phyloP scores from a whole-genome alignment of 2,888 invertebrate genomes.

The Eustalomyia histrio region DNA sequence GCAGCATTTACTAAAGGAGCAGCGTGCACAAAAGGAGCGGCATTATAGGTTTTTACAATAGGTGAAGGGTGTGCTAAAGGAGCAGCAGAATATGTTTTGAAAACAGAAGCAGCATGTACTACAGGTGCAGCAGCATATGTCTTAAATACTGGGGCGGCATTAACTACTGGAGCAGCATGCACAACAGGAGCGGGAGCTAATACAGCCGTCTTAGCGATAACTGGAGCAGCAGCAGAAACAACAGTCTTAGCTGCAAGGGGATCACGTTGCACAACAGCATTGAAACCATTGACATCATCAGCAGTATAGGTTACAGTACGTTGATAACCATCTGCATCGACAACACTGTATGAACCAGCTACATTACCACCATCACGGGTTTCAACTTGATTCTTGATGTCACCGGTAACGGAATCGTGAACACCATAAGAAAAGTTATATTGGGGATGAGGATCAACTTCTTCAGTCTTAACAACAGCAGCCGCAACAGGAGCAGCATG shows the following conservation, averaged over 20 bases:
- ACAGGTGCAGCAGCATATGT: slow-evolving; percentile 66
- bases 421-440: slow-evolving; percentile 81
- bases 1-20: slow-evolving; percentile 69
- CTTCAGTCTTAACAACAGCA: slow-evolving; percentile 58
- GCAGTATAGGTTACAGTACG: slow-evolving; percentile 82
- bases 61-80: slow-evolving; percentile 58
- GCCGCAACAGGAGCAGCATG: slow-evolving; percentile 42
- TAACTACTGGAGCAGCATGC: slow-evolving; percentile 66
- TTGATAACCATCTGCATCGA: slow-evolving; percentile 81
- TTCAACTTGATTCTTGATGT: slow-evolving; percentile 81
- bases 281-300: slow-evolving; percentile 81
- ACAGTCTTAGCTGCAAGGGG: slow-evolving; percentile 72
- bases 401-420: slow-evolving; percentile 81
- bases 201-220: too few relatives aligned
- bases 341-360: slow-evolving; percentile 81
- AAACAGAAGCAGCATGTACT: slow-evolving; percentile 62
- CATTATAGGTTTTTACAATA: slow-evolving; percentile 8
- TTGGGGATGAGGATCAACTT: slow-evolving; percentile 73
- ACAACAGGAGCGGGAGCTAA: slow-evolving; percentile 66
- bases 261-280: slow-evolving; percentile 81
- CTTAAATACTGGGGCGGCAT: slow-evolving; percentile 75
- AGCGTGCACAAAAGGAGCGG: slow-evolving; percentile 21
- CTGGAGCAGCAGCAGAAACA: slow-evolving; percentile 67
- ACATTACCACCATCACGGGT: slow-evolving; percentile 81
- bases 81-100: slow-evolving; percentile 66